These are phyloP conservation scores for Zaprionus gabonicus DNA, from an alignment of 1,140 invertebrate genomes.

Conservation along the genomic window DNA sequence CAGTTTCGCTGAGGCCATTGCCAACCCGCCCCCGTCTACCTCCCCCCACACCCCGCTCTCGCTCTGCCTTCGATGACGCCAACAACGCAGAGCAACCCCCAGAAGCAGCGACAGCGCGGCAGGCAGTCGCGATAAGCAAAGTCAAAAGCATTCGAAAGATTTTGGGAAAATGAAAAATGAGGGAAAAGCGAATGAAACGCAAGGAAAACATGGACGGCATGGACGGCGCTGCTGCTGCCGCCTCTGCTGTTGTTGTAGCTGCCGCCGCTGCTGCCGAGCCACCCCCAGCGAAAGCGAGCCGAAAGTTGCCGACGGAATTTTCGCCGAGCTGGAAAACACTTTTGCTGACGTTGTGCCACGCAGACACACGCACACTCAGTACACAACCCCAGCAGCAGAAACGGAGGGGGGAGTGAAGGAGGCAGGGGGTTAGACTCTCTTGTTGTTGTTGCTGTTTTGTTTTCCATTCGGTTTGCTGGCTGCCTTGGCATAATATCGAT, in stretches of 20 bases:
- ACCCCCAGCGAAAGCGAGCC: conserved; percentile 44
- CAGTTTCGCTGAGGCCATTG: conserved; percentile 58
- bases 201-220: conserved; percentile 25
- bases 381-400: conserved; percentile 37
- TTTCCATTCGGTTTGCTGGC: conserved; percentile 30
- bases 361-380: conserved; percentile 19
- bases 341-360: conserved; percentile 74
- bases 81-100: conserved; percentile 63
- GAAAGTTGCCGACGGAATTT: conserved; percentile 44
- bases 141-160: conserved; percentile 77
- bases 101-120: conserved; percentile 24
- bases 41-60: background rate
- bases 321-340: conserved; percentile 71
- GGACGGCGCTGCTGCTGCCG: background rate
- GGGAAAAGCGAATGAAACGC: conserved; percentile 19
- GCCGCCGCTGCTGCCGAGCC: conserved; percentile 35
- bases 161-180: conserved; percentile 48
- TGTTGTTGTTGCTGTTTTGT: conserved; percentile 21
- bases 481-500: conserved; percentile 74
- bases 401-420: too few species aligned
- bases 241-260: too few species aligned
- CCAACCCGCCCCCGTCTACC: conserved; percentile 15
- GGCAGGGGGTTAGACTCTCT: background rate
- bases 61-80: conserved; percentile 44
- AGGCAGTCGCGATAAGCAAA: conserved; percentile 70